Evolutionary conservation across 2,797 vertebrate species (phyloP).

Genomic region (Lutjanus campechanus): DNA sequence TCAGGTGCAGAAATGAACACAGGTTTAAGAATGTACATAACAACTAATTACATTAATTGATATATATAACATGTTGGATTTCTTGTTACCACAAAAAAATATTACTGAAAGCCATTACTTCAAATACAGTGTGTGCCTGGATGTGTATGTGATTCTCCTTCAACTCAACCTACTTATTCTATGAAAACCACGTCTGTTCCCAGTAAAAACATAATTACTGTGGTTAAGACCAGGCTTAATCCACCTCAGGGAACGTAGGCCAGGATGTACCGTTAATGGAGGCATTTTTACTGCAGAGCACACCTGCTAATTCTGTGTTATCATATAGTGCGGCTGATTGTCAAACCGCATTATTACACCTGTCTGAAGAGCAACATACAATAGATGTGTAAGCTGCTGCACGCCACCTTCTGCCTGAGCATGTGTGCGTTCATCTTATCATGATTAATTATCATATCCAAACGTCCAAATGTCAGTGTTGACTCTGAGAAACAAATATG

Average conservation of each 20-base stretch:
- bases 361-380: slow-evolving; percentile 70
- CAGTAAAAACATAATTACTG: slow-evolving; percentile 63
- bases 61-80: not conserved
- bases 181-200: slow-evolving; percentile 45
- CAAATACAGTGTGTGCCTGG: not conserved
- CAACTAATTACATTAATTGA: not conserved
- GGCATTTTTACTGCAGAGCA: slow-evolving; percentile 54
- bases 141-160: slow-evolving; percentile 14
- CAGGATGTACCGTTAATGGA: slow-evolving; percentile 72
- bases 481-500: slow-evolving; percentile 74
- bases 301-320: slow-evolving; percentile 71
- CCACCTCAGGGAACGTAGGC: slow-evolving; percentile 68
- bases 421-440: slow-evolving; percentile 56
- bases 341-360: slow-evolving; percentile 71
- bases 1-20: not conserved
- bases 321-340: slow-evolving; percentile 56
- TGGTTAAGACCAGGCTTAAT: slow-evolving; percentile 65
- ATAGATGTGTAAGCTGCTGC: slow-evolving; percentile 40
- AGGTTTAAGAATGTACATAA: not conserved
- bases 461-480: slow-evolving; percentile 72
- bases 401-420: slow-evolving; percentile 57
- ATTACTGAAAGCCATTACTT: not conserved
- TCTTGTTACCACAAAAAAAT: not conserved
- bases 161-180: slow-evolving; percentile 17
- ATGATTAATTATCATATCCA: slow-evolving; percentile 77